Conservation (phyloP, 1,140 invertebrate species). For the Magallana gigas region DNA sequence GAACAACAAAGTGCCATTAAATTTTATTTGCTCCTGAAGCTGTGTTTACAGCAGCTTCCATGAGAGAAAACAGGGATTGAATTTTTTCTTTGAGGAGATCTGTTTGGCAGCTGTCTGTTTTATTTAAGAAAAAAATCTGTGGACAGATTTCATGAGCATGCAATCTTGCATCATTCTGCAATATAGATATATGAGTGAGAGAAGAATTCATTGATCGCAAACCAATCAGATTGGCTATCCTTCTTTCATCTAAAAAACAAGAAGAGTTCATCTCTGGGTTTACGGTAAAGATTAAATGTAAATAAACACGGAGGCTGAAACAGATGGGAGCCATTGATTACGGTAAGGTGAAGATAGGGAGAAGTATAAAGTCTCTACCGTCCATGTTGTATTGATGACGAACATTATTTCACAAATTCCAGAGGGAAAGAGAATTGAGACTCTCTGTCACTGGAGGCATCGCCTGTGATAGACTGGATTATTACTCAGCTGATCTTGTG, state of each 20-base stretch:
- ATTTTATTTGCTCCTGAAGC: background rate
- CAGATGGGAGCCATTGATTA: conserved; percentile 25
- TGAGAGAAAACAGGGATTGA: conserved; percentile 13
- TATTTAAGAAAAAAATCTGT: background rate
- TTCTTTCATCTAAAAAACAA: background rate
- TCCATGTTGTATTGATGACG: background rate
- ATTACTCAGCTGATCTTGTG: background rate
- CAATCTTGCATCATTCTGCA: background rate
- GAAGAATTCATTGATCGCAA: background rate
- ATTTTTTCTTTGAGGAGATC: conserved; percentile 1
- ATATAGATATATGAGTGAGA: background rate
- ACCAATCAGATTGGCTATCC: conserved; percentile 21
- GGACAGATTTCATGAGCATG: background rate
- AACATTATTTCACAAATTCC: conserved; percentile 27
- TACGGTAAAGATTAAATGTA: background rate
- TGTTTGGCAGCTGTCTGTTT: conserved; percentile 13
- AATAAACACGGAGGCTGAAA: background rate
- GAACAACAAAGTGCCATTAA: conserved; percentile 30
- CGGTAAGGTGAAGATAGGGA: conserved; percentile 12
- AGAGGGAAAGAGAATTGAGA: background rate
- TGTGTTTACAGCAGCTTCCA: background rate
- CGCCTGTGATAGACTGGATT: background rate
- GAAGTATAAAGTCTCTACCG: conserved; percentile 5
- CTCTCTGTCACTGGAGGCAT: background rate
- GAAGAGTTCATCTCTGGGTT: conserved; percentile 15